Conservation (phyloP, 2,113 vertebrate species). For the Elaphurus davidianus region DNA sequence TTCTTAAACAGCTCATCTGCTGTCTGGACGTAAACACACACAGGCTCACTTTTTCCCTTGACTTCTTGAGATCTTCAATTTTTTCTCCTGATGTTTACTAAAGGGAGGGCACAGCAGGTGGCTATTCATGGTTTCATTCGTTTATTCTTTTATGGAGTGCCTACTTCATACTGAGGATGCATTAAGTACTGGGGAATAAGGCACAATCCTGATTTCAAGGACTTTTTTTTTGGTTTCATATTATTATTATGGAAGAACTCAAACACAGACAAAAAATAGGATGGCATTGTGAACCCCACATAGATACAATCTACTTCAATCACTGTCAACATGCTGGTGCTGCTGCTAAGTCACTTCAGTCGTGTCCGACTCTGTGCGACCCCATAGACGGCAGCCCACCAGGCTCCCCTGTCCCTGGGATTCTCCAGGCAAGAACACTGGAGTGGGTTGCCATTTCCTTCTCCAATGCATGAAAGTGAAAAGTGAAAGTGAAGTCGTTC, state of each 20-base stretch:
- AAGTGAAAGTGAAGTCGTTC: too few relatives aligned
- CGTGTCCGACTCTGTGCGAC: too few relatives aligned
- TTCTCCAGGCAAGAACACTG: too few relatives aligned
- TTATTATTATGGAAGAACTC: neutral
- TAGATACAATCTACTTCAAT: too few relatives aligned
- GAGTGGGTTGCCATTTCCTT: too few relatives aligned
- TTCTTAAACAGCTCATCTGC: neutral
- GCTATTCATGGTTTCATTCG: neutral
- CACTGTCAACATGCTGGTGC: too few relatives aligned
- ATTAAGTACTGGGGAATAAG: neutral
- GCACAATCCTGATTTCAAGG: neutral
- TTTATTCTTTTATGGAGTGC: neutral
- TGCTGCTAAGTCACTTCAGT: too few relatives aligned
- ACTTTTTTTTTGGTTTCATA: neutral
- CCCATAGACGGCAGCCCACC: too few relatives aligned
- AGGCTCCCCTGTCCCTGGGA: too few relatives aligned
- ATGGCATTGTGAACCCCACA: accelerated
- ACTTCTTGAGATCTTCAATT: neutral
- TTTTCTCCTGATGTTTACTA: neutral
- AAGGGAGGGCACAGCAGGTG: accelerated
- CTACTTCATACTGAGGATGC: neutral
- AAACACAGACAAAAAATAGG: neutral
- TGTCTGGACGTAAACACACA: neutral
- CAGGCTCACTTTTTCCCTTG: too few relatives aligned
- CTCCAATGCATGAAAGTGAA: too few relatives aligned